Evolutionary conservation across 2,797 vertebrate genomes (phyloP).

Genomic region (Toxotes lorentzi): DNA sequence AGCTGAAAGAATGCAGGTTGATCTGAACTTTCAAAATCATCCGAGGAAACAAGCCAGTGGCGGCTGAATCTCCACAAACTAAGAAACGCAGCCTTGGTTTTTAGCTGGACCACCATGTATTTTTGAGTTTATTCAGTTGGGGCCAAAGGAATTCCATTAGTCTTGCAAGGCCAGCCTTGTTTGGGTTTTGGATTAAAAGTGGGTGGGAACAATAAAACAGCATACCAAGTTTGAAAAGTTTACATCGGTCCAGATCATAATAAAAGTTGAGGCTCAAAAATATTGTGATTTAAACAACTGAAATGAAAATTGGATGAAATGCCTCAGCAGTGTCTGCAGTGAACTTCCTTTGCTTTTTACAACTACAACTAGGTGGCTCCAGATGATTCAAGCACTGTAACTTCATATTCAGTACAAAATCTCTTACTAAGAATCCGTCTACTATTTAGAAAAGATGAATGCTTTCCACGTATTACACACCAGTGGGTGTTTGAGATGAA

Average conservation of each 20-base stretch:
- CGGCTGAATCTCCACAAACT: neutral
- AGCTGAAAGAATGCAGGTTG: slow-evolving; percentile 1
- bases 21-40: neutral
- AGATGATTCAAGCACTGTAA: neutral
- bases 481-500: too few relatives aligned
- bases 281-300: neutral
- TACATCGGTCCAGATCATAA: neutral
- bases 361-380: neutral
- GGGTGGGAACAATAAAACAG: neutral
- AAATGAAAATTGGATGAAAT: neutral
- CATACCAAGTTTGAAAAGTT: neutral
- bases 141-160: neutral
- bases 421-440: neutral
- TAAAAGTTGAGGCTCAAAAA: neutral
- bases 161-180: neutral
- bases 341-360: neutral
- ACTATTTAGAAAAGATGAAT: neutral
- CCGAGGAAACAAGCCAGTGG: neutral
- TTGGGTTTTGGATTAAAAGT: neutral
- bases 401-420: neutral
- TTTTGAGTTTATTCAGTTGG: neutral
- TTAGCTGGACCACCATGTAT: neutral
- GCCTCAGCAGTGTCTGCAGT: neutral
- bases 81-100: neutral
- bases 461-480: neutral